These are phyloP conservation scores for Eilema sororculum DNA, from an alignment of 2,888 invertebrate species.

Conservation along the genomic window DNA sequence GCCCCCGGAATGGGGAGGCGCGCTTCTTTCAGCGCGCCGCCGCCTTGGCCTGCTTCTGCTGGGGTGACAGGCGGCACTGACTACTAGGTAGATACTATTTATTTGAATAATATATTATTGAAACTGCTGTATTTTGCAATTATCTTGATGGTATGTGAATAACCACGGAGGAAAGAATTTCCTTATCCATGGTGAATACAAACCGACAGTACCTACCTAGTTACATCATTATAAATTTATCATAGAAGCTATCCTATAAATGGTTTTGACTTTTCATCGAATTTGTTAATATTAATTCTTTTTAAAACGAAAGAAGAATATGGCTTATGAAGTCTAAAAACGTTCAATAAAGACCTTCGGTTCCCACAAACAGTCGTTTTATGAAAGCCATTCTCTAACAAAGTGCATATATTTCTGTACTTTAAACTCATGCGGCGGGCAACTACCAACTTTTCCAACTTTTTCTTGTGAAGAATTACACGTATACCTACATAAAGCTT, in stretches of 20 bases:
- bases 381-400: slow-evolving; percentile 49
- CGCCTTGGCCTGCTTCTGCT: too few relatives aligned
- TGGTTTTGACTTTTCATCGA: background rate
- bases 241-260: background rate
- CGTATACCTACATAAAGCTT: slow-evolving; percentile 40
- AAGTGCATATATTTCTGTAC: slow-evolving; percentile 56
- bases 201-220: too few relatives aligned
- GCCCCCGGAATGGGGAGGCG: too few relatives aligned
- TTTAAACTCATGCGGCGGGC: slow-evolving; percentile 46
- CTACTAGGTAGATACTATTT: too few relatives aligned
- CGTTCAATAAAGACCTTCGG: slow-evolving; percentile 26
- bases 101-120: too few relatives aligned
- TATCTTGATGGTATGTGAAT: too few relatives aligned
- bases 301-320: slow-evolving; percentile 22
- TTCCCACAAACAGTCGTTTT: slow-evolving; percentile 37
- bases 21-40: too few relatives aligned
- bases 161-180: too few relatives aligned
- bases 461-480: slow-evolving; percentile 44
- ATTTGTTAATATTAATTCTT: slow-evolving; percentile 20
- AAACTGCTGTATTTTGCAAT: too few relatives aligned
- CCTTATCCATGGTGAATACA: too few relatives aligned
- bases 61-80: too few relatives aligned
- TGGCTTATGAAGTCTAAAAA: slow-evolving; percentile 28
- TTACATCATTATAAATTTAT: too few relatives aligned
- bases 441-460: slow-evolving; percentile 36